Percentiles rank a stretch among this genome's conserved stretches.
Evolutionary conservation across 2,113 vertebrate species (phyloP).

Genomic region (Lathamus discolor): DNA sequence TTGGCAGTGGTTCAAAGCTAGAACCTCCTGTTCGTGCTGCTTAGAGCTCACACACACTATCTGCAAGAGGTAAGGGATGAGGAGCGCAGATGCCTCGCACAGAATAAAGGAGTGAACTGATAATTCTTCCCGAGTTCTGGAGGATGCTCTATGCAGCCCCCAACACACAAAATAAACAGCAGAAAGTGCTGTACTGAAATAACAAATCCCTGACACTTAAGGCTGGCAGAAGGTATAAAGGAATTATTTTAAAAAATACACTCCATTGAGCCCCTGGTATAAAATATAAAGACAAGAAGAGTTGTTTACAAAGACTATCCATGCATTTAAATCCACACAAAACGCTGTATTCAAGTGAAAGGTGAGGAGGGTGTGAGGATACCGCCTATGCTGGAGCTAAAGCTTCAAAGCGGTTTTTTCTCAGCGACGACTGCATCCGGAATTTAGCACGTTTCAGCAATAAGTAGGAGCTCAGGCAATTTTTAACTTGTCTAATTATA

Average conservation of each 20-base stretch:
- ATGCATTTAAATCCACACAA: background rate
- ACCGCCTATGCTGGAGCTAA: background rate
- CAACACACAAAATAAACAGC: background rate
- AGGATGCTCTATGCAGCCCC: background rate
- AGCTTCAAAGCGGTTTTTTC: background rate
- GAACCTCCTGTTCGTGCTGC: background rate
- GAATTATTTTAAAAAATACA: background rate
- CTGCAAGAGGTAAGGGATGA: background rate
- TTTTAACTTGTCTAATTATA: constrained; percentile 48
- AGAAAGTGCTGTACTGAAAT: background rate
- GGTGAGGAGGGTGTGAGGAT: background rate
- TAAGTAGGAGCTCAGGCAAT: background rate
- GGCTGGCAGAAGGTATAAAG: background rate
- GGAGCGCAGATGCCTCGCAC: background rate
- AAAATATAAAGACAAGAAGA: background rate
- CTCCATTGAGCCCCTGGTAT: background rate
- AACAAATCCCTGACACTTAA: background rate
- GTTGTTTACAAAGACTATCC: background rate
- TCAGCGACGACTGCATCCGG: background rate
- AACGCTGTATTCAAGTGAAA: background rate
- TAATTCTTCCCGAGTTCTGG: background rate
- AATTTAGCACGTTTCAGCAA: background rate
- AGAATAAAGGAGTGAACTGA: background rate
- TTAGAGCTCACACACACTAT: background rate
- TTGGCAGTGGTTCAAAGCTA: constrained; percentile 17